These are phyloP conservation scores for Poeciliopsis prolifica DNA, from an alignment of 2,113 vertebrate species.

Conservation along the genomic window DNA sequence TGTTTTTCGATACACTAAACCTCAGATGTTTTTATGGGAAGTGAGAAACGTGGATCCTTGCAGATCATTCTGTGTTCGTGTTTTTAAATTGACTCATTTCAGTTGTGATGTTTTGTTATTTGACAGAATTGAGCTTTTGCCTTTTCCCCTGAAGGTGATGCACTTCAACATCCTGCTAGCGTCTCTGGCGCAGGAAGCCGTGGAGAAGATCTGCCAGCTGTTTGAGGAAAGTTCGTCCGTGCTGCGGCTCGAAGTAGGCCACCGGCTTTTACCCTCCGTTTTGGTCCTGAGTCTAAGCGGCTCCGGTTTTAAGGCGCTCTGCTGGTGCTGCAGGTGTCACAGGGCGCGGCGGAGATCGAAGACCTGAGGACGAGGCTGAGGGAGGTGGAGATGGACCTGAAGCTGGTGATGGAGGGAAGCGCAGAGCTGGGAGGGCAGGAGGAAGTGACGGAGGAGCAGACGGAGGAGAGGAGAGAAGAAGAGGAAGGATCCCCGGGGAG, in stretches of 20 bases:
- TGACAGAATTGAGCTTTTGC: neutral
- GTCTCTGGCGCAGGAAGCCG: constrained; percentile 68
- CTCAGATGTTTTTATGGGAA: too few relatives aligned
- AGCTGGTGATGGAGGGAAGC: constrained; percentile 46
- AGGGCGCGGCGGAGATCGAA: constrained; percentile 45
- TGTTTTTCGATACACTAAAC: too few relatives aligned
- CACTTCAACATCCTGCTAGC: constrained; percentile 64
- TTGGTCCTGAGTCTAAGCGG: too few relatives aligned
- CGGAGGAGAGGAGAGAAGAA: constrained; percentile 5
- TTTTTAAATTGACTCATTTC: neutral
- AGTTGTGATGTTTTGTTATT: neutral
- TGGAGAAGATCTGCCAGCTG: constrained; percentile 72
- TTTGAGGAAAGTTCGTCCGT: constrained; percentile 61
- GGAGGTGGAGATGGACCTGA: constrained; percentile 55
- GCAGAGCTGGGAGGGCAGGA: constrained; percentile 14
- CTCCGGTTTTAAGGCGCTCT: neutral
- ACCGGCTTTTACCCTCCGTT: neutral
- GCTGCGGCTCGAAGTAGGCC: constrained; percentile 56
- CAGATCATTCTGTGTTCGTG: too few relatives aligned
- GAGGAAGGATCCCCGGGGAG: constrained; percentile 39
- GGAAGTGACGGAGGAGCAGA: neutral
- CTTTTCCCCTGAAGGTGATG: constrained; percentile 49
- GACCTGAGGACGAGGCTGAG: constrained; percentile 60
- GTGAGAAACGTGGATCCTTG: too few relatives aligned
- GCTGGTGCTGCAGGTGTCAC: constrained; percentile 32